These are phyloP conservation scores for Lymantria dispar DNA, from an alignment of 2,888 invertebrate species.

Conservation along the genomic window DNA sequence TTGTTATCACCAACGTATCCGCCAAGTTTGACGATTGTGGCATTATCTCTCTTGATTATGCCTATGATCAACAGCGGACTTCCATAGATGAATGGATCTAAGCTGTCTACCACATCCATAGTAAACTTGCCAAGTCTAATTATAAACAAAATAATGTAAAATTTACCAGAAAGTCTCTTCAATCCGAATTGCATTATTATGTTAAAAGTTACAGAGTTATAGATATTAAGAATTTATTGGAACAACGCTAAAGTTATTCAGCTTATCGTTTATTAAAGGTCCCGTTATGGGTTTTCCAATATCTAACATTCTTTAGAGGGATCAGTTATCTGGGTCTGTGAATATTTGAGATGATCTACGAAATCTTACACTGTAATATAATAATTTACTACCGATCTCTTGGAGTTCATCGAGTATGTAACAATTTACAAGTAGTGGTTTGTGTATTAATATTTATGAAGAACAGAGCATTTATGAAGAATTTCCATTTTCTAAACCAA, in stretches of 20 bases:
- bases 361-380: conserved; percentile 42
- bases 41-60: no score
- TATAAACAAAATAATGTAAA: neutral
- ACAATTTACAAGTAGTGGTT: neutral
- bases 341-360: conserved; percentile 49
- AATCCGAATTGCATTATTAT: neutral
- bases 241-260: conserved; percentile 53
- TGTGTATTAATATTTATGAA: neutral
- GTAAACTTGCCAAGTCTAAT: no score
- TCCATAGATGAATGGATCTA: no score
- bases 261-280: conserved; percentile 54
- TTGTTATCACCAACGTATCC: no score
- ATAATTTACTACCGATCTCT: conserved; percentile 29
- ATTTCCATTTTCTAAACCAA: neutral
- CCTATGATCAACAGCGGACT: no score
- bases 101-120: no score
- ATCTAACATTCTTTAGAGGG: conserved; percentile 58
- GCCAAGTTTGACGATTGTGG: no score
- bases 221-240: conserved; percentile 36
- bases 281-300: conserved; percentile 55
- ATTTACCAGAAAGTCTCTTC: neutral
- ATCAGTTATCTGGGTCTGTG: conserved; percentile 43
- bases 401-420: conserved; percentile 11
- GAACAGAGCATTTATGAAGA: no score
- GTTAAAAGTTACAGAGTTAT: conserved; percentile 25